Evolutionary conservation across 2,888 invertebrate species (phyloP).

Genomic region (Phania funesta): DNA sequence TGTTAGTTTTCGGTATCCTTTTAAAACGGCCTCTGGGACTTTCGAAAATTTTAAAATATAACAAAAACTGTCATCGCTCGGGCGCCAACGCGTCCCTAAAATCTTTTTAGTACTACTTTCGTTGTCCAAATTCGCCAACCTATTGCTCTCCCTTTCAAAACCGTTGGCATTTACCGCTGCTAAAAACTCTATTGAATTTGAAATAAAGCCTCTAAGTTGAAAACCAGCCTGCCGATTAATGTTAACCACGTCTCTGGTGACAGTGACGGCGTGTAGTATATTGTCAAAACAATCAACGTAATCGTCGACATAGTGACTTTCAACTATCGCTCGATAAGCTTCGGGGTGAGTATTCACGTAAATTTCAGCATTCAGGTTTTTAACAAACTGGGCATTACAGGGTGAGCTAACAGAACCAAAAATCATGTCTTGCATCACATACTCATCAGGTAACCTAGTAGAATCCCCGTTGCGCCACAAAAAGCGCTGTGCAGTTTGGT

Average conservation of each 20-base stretch:
- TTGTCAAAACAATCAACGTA: too few relatives aligned
- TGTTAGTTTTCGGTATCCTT: constrained; percentile 31
- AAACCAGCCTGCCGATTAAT: constrained; percentile 61
- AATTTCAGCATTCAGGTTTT: background rate
- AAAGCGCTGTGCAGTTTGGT: constrained; percentile 43
- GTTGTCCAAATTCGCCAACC: too few relatives aligned
- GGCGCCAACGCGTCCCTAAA: constrained; percentile 44
- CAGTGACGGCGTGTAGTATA: constrained; percentile 29
- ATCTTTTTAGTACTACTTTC: constrained; percentile 15
- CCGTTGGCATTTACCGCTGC: background rate
- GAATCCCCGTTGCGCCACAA: constrained; percentile 39
- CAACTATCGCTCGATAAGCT: constrained; percentile 52
- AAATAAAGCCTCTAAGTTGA: constrained; percentile 53
- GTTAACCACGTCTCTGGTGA: constrained; percentile 36
- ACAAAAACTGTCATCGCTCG: constrained; percentile 37
- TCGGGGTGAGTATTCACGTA: constrained; percentile 29
- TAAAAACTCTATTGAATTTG: constrained; percentile 37
- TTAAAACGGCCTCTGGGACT: constrained; percentile 34
- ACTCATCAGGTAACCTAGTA: constrained; percentile 2
- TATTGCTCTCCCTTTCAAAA: too few relatives aligned
- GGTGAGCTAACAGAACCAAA: constrained; percentile 61
- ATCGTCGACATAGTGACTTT: constrained; percentile 62
- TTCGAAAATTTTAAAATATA: constrained; percentile 50
- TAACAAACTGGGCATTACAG: constrained; percentile 40
- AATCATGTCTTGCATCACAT: constrained; percentile 49